Evolutionary conservation across 2,113 vertebrate species (phyloP).

Genomic region (Toxotes jaculatrix): DNA sequence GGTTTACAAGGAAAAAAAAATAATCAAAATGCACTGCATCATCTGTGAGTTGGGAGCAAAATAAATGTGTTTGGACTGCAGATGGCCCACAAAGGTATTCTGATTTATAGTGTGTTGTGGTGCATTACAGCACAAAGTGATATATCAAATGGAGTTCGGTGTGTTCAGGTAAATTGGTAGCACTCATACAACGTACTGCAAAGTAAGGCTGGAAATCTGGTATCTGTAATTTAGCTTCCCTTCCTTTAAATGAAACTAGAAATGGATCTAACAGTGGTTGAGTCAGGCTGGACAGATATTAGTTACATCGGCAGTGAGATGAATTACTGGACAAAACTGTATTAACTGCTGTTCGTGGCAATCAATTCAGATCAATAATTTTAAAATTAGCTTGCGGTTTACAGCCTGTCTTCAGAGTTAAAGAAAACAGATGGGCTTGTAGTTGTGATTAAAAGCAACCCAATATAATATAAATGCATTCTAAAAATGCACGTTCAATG

Average conservation of each 20-base stretch:
- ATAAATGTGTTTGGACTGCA: slow-evolving; percentile 74
- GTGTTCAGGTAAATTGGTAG: slow-evolving; percentile 71
- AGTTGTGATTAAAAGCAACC: background rate
- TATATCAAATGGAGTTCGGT: slow-evolving; percentile 74
- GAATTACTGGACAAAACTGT: slow-evolving; percentile 49
- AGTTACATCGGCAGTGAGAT: slow-evolving; percentile 33
- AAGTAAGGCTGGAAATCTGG: slow-evolving; percentile 43
- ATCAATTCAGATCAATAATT: slow-evolving; percentile 52
- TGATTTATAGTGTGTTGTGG: slow-evolving; percentile 80
- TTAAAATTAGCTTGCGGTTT: slow-evolving; percentile 16
- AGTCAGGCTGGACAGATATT: slow-evolving; percentile 39
- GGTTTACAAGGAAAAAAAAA: slow-evolving; percentile 42
- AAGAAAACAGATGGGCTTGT: background rate
- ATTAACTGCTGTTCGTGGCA: slow-evolving; percentile 52
- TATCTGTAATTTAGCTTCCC: slow-evolving; percentile 61
- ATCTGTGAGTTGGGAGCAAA: slow-evolving; percentile 57
- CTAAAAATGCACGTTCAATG: background rate
- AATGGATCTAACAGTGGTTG: slow-evolving; percentile 62
- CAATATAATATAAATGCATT: background rate
- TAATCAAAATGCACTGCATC: slow-evolving; percentile 64
- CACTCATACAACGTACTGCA: slow-evolving; percentile 30
- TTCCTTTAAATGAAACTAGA: slow-evolving; percentile 70
- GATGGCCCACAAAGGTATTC: slow-evolving; percentile 74
- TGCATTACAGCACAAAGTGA: slow-evolving; percentile 73
- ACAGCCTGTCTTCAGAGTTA: background rate